Conservation (phyloP, 2,888 invertebrate genomes). For the Metallyticus violacea region DNA sequence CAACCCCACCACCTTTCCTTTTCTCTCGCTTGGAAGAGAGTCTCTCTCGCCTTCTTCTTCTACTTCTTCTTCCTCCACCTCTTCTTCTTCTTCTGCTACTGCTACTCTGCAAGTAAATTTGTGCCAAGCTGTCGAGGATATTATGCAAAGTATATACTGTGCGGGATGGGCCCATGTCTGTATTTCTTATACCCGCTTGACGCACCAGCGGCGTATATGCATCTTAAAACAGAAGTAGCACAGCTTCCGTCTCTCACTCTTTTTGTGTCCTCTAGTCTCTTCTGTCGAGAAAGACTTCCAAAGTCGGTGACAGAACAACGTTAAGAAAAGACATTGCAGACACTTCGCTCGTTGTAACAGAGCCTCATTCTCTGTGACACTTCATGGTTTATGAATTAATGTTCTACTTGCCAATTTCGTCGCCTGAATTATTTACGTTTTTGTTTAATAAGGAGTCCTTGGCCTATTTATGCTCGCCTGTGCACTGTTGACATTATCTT, state of each 20-base stretch:
- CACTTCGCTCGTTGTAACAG: background rate
- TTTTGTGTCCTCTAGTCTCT: conserved; percentile 14
- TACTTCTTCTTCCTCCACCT: background rate
- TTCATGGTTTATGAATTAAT: background rate
- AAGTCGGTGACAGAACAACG: background rate
- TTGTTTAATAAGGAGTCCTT: background rate
- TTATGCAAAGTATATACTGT: conserved; percentile 26
- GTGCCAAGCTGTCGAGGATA: conserved; percentile 30
- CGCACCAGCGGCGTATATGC: conserved; percentile 6
- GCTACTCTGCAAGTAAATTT: conserved; percentile 27
- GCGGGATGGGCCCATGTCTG: background rate
- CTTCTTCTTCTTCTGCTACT: background rate
- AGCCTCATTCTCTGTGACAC: background rate
- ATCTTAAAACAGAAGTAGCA: conserved; percentile 22
- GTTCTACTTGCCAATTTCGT: background rate
- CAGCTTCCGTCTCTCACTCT: background rate
- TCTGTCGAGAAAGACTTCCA: background rate
- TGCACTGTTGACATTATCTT: background rate
- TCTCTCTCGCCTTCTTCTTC: background rate
- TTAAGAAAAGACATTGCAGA: background rate
- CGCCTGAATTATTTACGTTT: background rate
- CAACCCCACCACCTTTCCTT: background rate
- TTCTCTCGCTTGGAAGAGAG: too few relatives aligned
- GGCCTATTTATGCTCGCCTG: background rate
- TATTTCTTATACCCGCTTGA: background rate